A percentile compares a stretch with the other conserved stretches of the same genome.
phyloP scores from a whole-genome alignment of 2,797 vertebrate genomes.

The Fistularia tabacaria region DNA sequence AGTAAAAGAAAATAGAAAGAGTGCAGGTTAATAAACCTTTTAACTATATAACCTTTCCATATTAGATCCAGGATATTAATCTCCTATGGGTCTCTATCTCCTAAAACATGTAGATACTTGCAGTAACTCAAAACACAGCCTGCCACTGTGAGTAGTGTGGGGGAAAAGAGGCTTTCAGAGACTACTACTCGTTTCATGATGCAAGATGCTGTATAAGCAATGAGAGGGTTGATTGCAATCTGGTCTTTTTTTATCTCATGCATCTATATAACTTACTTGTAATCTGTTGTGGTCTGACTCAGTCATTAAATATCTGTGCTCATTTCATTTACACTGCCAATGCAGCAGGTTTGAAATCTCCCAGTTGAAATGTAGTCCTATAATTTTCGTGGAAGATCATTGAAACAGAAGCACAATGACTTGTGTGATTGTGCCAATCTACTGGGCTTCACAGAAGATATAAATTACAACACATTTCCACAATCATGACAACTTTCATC shows the following conservation, averaged over 20 bases:
- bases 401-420: background rate
- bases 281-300: background rate
- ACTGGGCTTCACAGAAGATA: constrained; percentile 12
- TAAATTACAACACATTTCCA: constrained; percentile 18
- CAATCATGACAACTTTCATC: constrained; percentile 27
- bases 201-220: constrained; percentile 13
- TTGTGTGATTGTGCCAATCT: constrained; percentile 14
- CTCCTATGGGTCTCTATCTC: constrained; percentile 33
- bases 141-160: constrained; percentile 33
- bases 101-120: constrained; percentile 37
- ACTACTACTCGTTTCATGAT: constrained; percentile 29
- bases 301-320: no score
- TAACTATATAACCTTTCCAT: constrained; percentile 31
- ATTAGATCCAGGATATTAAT: constrained; percentile 53
- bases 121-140: constrained; percentile 14
- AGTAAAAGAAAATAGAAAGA: constrained; percentile 1
- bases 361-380: constrained; percentile 8
- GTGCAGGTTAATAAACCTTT: constrained; percentile 51
- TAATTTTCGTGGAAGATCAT: constrained; percentile 5
- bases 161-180: constrained; percentile 30
- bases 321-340: no score
- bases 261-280: constrained; percentile 14
- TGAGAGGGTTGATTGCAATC: constrained; percentile 23
- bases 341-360: background rate
- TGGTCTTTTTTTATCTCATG: constrained; percentile 5